Base-by-base conservation (phyloP, 1,140 invertebrate genomes). In the Thrips palmi region DNA sequence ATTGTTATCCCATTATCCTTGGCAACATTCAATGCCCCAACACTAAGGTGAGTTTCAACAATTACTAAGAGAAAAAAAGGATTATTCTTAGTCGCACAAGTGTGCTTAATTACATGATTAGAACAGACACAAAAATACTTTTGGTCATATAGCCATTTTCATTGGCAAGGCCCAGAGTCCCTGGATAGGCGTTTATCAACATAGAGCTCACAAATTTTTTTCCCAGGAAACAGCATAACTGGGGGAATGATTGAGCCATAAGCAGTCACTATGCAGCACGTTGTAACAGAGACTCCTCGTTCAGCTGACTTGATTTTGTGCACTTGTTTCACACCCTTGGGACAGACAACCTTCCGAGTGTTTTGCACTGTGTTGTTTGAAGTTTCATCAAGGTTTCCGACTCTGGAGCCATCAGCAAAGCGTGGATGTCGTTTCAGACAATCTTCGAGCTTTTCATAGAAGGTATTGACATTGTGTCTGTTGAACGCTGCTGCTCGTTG, bases 301-400 rank as follows among this genome's bases (percentile, higher is more conserved):
- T 62, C 59, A 25, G 49, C 56, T 7, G 51, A 56, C 33, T 50
- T 54, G 5, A 52, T 39, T 41, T 44, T 36, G 10, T 55, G 54
- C 18, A 62, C 45, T 49, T 60, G 56, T 44, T 52, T 56, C n/a
- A 39, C 21, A 6, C 49, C 49, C 50, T 47, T 53, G 11, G 23
- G 39, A 34, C 53, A 52, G 25, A 63, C 28, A 24, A 61, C 45
- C 50, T 53, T 61, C 10, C 32, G 37, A n/a, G 53, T 50, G 20
- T 53, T 56, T 34, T 58, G 56, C 7, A 63, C 58, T n/a, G 54
- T 60, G 2, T 53, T 58, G 17, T 56, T 40, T 11, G 55, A 57
- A 24, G 53, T 62, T 45, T 64, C 57, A 47, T 59, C 57, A 21
- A 52, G 31, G 45, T 62, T 60, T 35, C 51, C 62, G 27, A 62